Evolutionary conservation across 2,888 invertebrate genomes (phyloP), one percentile per base, ranked within the genome.

Genomic region (Aphodius sticticus): DNA sequence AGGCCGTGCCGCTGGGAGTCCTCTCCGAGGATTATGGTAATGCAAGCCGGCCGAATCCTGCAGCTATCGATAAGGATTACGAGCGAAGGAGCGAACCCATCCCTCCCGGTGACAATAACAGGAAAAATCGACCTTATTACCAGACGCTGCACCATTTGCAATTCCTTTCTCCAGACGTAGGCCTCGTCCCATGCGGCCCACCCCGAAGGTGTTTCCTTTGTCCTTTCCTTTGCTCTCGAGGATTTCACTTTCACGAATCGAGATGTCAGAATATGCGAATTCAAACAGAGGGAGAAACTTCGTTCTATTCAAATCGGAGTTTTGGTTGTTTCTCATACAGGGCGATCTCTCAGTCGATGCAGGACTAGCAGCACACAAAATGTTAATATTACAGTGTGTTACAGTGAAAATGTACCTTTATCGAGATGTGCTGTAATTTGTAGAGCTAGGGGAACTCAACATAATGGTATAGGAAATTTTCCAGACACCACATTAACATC

Each of bases 11-110:
- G 12, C 53, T 53, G 53, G 53, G 53, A 53, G 53, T 53, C 53
- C 53, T 53, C 53, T 53, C 53, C 53, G 53, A 53, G 53, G 53
- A 53, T 53, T 53, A 53, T 53, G 53, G 53, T 53, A 53, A 53
- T 53, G 53, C 53, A 53, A 53, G 53, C 7, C 53, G 53, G 53
- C 53, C 53, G 53, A 53, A 53, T 53, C 53, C 53, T 53, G 53
- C 53, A 53, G 53, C 53, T 53, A 53, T 53, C 53, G 53, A 53
- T 53, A 53, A 53, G 53, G 53, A 53, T 53, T 53, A 53, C 53
- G 53, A 53, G 53, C 53, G 53, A 53, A 53, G 53, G 53, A 53
- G 53, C 53, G 53, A 53, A 12, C 53, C 53, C 53, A 53, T 53
- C 53, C 53, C 53, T 53, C 53, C 53, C 53, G 53, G 53, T 53